A percentile compares a stretch with the other conserved stretches of the same genome.
These are phyloP conservation scores for Toxonevra muliebris DNA, from an alignment of 2,888 invertebrate genomes.

Conservation along the genomic window DNA sequence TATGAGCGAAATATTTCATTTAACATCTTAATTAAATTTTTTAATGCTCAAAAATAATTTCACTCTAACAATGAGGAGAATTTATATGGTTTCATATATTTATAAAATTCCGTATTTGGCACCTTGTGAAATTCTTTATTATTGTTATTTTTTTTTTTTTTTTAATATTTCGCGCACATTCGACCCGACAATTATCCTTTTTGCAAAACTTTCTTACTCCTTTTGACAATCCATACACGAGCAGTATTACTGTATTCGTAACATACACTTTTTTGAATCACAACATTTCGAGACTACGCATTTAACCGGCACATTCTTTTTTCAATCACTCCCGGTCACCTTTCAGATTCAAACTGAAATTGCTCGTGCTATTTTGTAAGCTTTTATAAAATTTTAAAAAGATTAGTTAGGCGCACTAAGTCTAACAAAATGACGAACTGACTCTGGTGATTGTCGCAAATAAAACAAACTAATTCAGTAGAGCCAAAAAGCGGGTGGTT, in stretches of 20 bases:
- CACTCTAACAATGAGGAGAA: constrained; percentile 17
- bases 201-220: no score
- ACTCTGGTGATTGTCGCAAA: constrained; percentile 34
- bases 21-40: constrained; percentile 18
- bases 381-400: constrained; percentile 51
- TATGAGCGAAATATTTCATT: no score
- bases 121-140: constrained; percentile 16
- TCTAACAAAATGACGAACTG: no score
- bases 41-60: constrained; percentile 21
- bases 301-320: constrained; percentile 9
- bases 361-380: constrained; percentile 39
- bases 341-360: constrained; percentile 52
- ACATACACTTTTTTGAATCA: not conserved
- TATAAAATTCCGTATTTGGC: not conserved
- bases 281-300: not conserved
- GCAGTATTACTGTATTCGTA: no score
- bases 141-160: no score
- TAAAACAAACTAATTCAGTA: constrained; percentile 23
- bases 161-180: not conserved
- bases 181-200: not conserved
- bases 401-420: constrained; percentile 4
- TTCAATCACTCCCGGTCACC: constrained; percentile 39
- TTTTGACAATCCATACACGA: no score
- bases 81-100: constrained; percentile 39
- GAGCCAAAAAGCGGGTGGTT: constrained; percentile 43